Percentiles rank a stretch among this genome's conserved stretches.
Evolutionary conservation across 2,797 vertebrate species (phyloP).

Genomic region (Alauda arvensis): DNA sequence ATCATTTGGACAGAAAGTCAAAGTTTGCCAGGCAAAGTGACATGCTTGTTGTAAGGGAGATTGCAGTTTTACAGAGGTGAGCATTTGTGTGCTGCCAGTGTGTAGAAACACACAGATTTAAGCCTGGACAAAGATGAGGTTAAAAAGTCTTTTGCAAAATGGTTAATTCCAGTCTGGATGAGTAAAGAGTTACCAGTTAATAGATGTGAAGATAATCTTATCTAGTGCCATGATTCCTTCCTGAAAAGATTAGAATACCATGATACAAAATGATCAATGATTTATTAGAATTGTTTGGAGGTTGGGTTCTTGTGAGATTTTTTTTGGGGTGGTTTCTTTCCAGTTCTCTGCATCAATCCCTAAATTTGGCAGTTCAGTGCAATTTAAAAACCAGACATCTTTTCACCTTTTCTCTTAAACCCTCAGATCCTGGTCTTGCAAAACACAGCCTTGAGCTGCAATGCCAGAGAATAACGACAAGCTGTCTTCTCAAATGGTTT

Average conservation of each 20-base stretch:
- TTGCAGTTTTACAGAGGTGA: background rate
- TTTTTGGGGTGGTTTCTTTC: background rate
- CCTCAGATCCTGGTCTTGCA: background rate
- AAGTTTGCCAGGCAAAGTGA: slow-evolving; percentile 3
- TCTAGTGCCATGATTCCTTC: background rate
- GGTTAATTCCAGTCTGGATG: background rate
- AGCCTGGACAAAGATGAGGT: background rate
- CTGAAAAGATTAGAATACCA: background rate
- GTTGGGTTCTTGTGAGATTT: background rate
- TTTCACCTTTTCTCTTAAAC: background rate
- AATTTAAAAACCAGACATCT: background rate
- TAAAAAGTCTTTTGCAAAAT: background rate
- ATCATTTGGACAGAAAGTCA: slow-evolving; percentile 15
- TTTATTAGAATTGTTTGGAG: background rate
- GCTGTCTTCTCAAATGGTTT: background rate
- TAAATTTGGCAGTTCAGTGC: background rate
- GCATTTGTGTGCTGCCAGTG: background rate
- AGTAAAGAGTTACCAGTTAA: background rate
- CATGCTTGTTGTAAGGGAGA: background rate
- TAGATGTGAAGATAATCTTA: background rate
- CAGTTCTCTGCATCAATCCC: background rate
- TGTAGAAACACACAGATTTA: background rate
- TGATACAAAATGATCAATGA: too few relatives aligned
- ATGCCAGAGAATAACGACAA: background rate
- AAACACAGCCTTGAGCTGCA: background rate